Percentiles rank a stretch among this genome's conserved stretches.
phyloP scores from a whole-genome alignment of 2,888 invertebrate species.

The Lasioglossum malachurum region DNA sequence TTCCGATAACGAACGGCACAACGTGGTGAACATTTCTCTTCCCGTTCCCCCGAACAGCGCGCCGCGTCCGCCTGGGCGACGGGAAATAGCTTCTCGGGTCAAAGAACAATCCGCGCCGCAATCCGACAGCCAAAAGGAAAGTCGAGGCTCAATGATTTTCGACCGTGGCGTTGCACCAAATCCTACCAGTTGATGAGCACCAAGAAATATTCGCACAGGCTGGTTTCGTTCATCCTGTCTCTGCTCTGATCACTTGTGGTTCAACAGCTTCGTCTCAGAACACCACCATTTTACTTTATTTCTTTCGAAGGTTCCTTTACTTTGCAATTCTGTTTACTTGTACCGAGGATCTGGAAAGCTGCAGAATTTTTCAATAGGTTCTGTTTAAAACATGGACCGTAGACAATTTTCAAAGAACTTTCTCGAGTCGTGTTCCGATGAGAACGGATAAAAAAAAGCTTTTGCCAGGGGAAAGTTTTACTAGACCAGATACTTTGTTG shows the following conservation, averaged over 20 bases:
- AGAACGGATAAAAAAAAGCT: background rate
- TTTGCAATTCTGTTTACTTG: background rate
- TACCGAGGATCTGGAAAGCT: background rate
- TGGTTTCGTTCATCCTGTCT: background rate
- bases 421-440: background rate
- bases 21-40: slow-evolving; percentile 39
- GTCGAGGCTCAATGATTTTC: background rate
- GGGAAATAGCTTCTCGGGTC: slow-evolving; percentile 51
- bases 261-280: background rate
- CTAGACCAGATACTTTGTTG: background rate
- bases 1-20: slow-evolving; percentile 52
- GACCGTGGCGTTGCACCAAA: background rate
- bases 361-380: background rate
- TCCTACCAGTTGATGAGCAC: background rate
- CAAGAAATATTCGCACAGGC: background rate
- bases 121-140: slow-evolving; percentile 26
- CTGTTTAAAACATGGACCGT: background rate
- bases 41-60: background rate
- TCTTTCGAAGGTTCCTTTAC: background rate
- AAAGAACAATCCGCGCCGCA: slow-evolving; percentile 56
- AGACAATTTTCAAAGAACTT: background rate
- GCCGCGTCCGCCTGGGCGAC: slow-evolving; percentile 7
- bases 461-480: background rate
- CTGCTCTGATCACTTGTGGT: background rate
- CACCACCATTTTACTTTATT: background rate